phyloP scores from a whole-genome alignment of 2,888 invertebrate genomes.

The Dolichomitus sp. region DNA sequence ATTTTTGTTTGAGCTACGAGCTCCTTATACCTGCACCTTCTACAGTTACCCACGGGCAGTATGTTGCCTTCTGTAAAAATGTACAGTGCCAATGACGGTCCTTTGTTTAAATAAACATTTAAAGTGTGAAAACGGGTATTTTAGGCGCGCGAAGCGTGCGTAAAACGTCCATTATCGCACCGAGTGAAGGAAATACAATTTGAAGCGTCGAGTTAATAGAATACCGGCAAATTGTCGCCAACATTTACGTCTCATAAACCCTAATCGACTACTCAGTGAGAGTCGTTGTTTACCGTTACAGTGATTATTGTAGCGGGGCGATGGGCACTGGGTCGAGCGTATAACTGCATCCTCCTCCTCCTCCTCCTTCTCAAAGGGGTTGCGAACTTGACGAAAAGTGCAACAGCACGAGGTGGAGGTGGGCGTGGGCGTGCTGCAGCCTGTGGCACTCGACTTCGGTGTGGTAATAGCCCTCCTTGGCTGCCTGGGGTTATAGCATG shows the following conservation, averaged over 20 bases:
- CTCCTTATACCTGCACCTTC: too few species aligned
- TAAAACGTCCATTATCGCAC: not conserved
- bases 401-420: conserved; percentile 6
- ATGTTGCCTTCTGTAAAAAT: too few species aligned
- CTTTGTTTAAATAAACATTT: too few species aligned
- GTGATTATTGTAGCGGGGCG: not conserved
- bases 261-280: not conserved
- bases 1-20: too few species aligned
- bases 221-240: not conserved
- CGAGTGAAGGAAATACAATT: not conserved
- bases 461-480: conserved; percentile 44
- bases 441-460: conserved; percentile 36
- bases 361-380: not conserved
- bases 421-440: not conserved
- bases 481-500: not conserved
- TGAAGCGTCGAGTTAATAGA: not conserved
- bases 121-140: too few species aligned
- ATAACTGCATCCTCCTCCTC: not conserved
- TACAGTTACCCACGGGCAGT: too few species aligned
- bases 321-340: conserved; percentile 34
- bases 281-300: not conserved
- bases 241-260: not conserved
- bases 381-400: conserved; percentile 18
- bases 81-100: too few species aligned
- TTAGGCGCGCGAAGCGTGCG: too few species aligned